Conservation (phyloP, 2,113 vertebrate species). For the Barnardius zonarius region DNA sequence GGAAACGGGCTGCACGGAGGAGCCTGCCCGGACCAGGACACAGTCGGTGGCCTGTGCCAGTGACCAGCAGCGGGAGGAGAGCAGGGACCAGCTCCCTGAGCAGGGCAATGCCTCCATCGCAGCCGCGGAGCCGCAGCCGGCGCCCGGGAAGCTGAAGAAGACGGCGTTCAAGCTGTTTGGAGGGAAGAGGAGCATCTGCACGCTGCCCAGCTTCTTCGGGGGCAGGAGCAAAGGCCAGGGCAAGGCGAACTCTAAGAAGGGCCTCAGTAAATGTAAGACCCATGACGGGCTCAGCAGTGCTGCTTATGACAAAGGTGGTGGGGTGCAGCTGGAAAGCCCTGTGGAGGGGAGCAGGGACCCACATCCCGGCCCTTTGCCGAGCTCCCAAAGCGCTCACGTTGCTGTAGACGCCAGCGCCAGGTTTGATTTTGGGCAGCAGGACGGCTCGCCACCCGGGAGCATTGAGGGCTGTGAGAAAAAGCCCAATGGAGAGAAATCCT, state of each 20-base stretch:
- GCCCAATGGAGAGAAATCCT: slow-evolving; percentile 67
- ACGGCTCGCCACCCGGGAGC: slow-evolving; percentile 62
- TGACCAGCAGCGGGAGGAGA: slow-evolving; percentile 19
- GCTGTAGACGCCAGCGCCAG: slow-evolving; percentile 22
- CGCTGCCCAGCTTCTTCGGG: slow-evolving; percentile 91
- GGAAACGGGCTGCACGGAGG: slow-evolving; percentile 75
- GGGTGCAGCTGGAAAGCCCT: background rate
- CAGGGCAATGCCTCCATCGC: slow-evolving; percentile 43
- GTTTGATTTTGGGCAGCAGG: slow-evolving; percentile 43
- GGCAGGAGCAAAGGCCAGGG: slow-evolving; percentile 81
- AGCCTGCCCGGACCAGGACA: slow-evolving; percentile 50
- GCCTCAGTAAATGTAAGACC: slow-evolving; percentile 90
- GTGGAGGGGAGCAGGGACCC: background rate
- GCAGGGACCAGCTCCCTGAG: slow-evolving; percentile 25
- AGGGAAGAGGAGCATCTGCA: slow-evolving; percentile 90
- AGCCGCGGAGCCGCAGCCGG: background rate
- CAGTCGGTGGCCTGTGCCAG: background rate
- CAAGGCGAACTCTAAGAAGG: slow-evolving; percentile 82
- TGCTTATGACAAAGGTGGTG: slow-evolving; percentile 56
- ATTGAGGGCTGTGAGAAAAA: slow-evolving; percentile 79
- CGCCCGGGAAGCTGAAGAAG: slow-evolving; percentile 85
- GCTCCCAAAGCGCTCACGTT: slow-evolving; percentile 71
- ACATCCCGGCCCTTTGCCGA: background rate
- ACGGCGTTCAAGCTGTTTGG: slow-evolving; percentile 92
- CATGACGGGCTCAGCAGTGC: slow-evolving; percentile 84